These are phyloP conservation scores for Diaphora mendica DNA, from an alignment of 2,888 invertebrate species.

Conservation along the genomic window DNA sequence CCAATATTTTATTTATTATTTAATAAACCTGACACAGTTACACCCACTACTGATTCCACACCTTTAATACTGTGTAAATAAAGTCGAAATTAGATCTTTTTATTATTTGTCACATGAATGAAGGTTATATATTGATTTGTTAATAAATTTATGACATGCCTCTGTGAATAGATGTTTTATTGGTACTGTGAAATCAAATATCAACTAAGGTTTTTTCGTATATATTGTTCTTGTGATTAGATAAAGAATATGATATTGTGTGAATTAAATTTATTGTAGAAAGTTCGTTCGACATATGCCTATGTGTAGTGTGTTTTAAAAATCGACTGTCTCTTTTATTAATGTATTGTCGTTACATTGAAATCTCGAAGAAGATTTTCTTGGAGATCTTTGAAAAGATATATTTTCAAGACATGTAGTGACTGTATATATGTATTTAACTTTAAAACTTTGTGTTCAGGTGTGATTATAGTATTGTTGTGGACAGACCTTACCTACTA, in stretches of 20 bases:
- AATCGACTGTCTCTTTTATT: constrained; percentile 43
- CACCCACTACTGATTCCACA: constrained; percentile 25
- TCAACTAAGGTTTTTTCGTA: constrained; percentile 44
- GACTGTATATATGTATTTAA: background rate
- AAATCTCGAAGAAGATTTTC: constrained; percentile 23
- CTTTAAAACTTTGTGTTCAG: background rate
- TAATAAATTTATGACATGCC: constrained; percentile 78
- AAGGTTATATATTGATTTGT: constrained; percentile 78
- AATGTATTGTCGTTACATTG: constrained; percentile 39
- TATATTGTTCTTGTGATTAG: constrained; percentile 62
- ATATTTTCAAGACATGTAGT: background rate
- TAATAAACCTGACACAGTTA: constrained; percentile 48
- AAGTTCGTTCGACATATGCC: constrained; percentile 42
- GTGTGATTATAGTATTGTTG: background rate
- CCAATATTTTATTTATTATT: constrained; percentile 64
- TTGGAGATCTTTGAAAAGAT: background rate
- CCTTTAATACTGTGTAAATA: constrained; percentile 29
- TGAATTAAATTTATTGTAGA: constrained; percentile 62
- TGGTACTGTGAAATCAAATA: constrained; percentile 64
- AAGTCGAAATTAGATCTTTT: constrained; percentile 37
- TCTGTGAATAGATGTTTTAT: constrained; percentile 64
- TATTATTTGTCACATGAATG: constrained; percentile 29
- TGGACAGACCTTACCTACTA: background rate
- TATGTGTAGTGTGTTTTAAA: constrained; percentile 30
- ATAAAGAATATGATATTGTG: constrained; percentile 59